Evolutionary conservation across 2,113 vertebrate genomes (phyloP).

Genomic region (Cyphomyrus discorhynchus): DNA sequence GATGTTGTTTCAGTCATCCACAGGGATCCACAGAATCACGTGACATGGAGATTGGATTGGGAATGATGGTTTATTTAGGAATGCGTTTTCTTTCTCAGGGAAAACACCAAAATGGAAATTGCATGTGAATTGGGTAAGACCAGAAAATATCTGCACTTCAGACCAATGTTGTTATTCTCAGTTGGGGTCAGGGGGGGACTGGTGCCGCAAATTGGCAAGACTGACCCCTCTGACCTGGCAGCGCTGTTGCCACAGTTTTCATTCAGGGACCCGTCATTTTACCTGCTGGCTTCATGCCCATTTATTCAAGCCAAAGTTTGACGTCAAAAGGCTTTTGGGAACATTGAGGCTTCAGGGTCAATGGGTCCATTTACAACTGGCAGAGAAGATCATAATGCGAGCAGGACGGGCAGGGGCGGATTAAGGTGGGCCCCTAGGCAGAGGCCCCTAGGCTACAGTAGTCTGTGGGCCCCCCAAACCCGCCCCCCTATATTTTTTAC

Average conservation of each 20-base stretch:
- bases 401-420: not conserved
- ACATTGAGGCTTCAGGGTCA: not conserved
- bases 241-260: not conserved
- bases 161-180: not conserved
- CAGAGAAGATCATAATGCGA: not conserved
- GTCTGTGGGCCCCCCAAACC: too few species aligned
- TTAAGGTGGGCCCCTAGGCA: too few species aligned
- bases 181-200: not conserved
- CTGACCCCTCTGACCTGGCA: not conserved
- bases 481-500: too few species aligned
- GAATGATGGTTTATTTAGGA: not conserved
- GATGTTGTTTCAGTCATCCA: not conserved
- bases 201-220: not conserved
- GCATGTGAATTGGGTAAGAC: not conserved
- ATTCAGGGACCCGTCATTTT: not conserved
- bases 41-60: not conserved
- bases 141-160: not conserved
- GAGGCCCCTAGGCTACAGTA: too few species aligned
- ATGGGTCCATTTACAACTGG: not conserved
- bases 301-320: not conserved
- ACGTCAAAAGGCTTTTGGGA: not conserved
- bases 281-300: not conserved
- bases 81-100: not conserved
- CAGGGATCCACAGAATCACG: not conserved
- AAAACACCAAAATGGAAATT: not conserved